Evolutionary conservation across 1,140 invertebrate genomes (phyloP), one percentile per base, ranked within the genome.

Genomic region (Drosophila guanche): DNA sequence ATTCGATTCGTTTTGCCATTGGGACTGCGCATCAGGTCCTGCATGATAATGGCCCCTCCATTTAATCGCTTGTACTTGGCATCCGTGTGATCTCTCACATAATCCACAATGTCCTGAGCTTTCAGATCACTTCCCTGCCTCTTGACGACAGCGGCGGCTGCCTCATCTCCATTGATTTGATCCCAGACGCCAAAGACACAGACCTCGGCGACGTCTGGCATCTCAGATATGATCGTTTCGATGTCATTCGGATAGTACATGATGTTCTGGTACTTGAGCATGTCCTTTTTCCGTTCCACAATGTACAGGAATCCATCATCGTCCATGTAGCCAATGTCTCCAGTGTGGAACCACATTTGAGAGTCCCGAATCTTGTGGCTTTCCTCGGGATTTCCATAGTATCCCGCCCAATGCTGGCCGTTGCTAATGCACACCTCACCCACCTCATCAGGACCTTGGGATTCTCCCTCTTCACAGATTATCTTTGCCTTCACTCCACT

Each of bases 261-360:
- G 8, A 80, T 79, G 29, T 80, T 89, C 23, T 72, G 61, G 29
- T 80, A 92, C 56, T 92, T 92, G 5, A 93, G 91, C 50, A 93
- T 90, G 76, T 95, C 94, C 81, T 95, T 96, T 4, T 94, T 90
- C 10, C 95, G 81, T 62, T 95, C 94, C 2, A 94, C 92, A 58
- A 95, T 92, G 48, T 90, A 93, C 5, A 93, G 65, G 33, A 90
- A 88, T 0, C 92, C 92, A 23, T 94, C 86, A 12, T 93, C 86
- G 62, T 95, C 93, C 46, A 93, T 86, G 43, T 92, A 93, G 8
- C 93, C 95, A 33, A 95, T 90, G 79, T 95, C 95, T 5, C 95
- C 95, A 20, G 94, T 94, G 47, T 93, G 92, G 5, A 95, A 90
- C 94, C 95, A 96, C 2, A 94, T 92, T 3, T 91, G 72, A 0